These are phyloP conservation scores for Periophthalmus magnuspinnatus DNA, from an alignment of 2,797 vertebrate species.

Conservation along the genomic window DNA sequence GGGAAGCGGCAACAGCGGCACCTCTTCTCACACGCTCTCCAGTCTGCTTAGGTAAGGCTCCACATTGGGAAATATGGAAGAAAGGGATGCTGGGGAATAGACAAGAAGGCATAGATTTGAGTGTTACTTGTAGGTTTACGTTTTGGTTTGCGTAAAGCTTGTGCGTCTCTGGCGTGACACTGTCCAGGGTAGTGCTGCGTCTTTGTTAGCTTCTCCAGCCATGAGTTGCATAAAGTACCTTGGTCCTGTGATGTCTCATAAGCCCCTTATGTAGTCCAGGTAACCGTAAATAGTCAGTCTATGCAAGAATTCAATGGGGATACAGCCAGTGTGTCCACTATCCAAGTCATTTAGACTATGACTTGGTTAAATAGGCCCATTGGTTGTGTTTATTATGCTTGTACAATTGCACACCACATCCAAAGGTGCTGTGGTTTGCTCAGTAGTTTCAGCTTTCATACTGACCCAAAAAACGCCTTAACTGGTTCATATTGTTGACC, in stretches of 20 bases:
- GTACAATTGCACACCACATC: background rate
- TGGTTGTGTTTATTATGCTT: constrained; percentile 21
- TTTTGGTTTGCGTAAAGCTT: background rate
- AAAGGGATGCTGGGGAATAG: background rate
- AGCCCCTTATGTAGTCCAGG: background rate
- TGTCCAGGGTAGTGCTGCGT: constrained; percentile 33
- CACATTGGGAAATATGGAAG: background rate
- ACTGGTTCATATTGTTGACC: too few relatives aligned
- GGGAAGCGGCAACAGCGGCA: constrained; percentile 72
- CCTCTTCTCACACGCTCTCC: constrained; percentile 87
- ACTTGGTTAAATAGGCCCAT: background rate
- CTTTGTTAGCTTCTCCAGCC: constrained; percentile 68
- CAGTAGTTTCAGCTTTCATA: constrained; percentile 1
- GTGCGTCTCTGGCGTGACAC: constrained; percentile 14
- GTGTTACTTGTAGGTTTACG: background rate
- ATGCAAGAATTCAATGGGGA: background rate
- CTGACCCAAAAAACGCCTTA: background rate
- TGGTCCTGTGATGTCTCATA: constrained; percentile 3
- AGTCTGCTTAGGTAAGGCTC: constrained; percentile 88
- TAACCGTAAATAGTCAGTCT: background rate
- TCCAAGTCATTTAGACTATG: background rate
- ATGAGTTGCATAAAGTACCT: constrained; percentile 22
- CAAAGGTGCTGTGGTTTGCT: background rate
- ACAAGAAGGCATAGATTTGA: background rate
- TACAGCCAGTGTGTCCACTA: background rate